Evolutionary conservation across 2,888 invertebrate species (phyloP).

Genomic region (Scaptomyza cyrtandrae): DNA sequence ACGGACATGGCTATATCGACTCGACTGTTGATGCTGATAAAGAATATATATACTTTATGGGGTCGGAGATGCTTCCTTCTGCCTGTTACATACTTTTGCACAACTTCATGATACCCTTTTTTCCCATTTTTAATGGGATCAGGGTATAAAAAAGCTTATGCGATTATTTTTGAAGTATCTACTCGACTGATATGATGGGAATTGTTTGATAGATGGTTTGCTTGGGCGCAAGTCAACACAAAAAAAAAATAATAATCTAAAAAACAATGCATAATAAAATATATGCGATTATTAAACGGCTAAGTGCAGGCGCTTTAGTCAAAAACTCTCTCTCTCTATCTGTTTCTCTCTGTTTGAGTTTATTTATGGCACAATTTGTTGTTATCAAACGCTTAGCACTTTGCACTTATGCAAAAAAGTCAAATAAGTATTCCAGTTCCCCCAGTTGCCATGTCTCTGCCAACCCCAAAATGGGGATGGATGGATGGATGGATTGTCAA

Average conservation of each 20-base stretch:
- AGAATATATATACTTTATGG: no score
- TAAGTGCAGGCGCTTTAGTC: no score
- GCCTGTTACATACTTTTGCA: no score
- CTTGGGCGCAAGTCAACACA: neutral
- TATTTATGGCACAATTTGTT: constrained; percentile 40
- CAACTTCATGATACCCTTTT: no score
- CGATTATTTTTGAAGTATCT: constrained; percentile 26
- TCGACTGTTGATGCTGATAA: no score
- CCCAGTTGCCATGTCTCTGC: constrained; percentile 2
- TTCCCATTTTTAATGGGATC: no score
- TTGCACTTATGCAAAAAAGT: constrained; percentile 12
- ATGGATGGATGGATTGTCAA: constrained; percentile 75
- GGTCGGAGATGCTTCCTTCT: no score
- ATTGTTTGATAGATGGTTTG: constrained; percentile 30
- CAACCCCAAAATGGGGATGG: constrained; percentile 46
- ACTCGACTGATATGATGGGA: constrained; percentile 33
- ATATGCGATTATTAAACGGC: constrained; percentile 2
- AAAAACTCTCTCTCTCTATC: neutral
- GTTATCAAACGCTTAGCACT: constrained; percentile 41
- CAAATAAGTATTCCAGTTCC: constrained; percentile 39
- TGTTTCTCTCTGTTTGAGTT: neutral
- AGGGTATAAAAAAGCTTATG: neutral
- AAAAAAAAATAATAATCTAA: no score
- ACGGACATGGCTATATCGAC: no score
- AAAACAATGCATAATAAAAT: constrained; percentile 3